A percentile compares a stretch with the other conserved stretches of the same genome.
Conservation (phyloP, 2,113 vertebrate species). For the Hemiprocne comata region DNA sequence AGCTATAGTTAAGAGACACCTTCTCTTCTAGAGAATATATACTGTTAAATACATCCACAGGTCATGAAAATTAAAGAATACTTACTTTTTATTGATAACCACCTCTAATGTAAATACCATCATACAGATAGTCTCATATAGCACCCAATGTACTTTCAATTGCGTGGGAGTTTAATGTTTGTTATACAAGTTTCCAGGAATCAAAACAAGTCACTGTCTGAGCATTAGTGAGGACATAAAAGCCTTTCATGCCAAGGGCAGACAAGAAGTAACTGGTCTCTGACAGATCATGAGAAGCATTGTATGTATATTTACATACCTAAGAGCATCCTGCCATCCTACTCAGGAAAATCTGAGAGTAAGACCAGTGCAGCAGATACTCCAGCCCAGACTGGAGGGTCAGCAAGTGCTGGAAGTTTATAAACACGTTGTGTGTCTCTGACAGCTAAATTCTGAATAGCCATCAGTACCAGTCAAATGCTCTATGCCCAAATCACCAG, state of each 20-base stretch:
- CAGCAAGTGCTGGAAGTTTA: not conserved
- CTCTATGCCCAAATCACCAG: not conserved
- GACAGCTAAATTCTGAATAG: not conserved
- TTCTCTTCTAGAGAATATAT: not conserved
- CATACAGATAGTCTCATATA: not conserved
- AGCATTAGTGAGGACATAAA: not conserved
- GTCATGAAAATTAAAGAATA: not conserved
- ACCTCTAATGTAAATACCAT: not conserved
- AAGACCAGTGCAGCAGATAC: not conserved
- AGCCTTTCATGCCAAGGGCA: not conserved
- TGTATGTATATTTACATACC: rapidly evolving
- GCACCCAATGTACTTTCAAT: rapidly evolving
- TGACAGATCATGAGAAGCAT: not conserved
- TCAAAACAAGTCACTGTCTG: not conserved
- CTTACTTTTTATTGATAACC: not conserved
- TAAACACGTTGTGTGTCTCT: not conserved
- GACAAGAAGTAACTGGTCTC: not conserved
- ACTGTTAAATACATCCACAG: not conserved
- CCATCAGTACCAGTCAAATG: rapidly evolving
- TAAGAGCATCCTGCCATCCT: not conserved
- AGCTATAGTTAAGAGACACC: not conserved
- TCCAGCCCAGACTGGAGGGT: not conserved
- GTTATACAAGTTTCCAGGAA: not conserved
- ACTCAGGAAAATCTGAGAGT: not conserved
- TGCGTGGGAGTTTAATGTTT: not conserved